Percentiles rank a stretch among this genome's conserved stretches.
Conservation (phyloP, 2,888 invertebrate species). For the Rhyacophila evoluta region DNA sequence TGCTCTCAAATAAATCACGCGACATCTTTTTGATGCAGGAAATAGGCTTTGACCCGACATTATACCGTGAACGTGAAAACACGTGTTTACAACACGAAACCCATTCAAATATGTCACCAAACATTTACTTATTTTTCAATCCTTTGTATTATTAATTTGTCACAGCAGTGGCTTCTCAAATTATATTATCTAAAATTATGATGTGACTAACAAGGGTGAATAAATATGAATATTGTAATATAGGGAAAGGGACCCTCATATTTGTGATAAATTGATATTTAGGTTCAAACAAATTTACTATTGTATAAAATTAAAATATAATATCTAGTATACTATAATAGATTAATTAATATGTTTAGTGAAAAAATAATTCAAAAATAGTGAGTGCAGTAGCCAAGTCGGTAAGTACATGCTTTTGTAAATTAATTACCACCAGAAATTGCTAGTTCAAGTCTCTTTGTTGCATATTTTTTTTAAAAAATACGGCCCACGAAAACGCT, state of each 20-base stretch:
- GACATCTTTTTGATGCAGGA: conserved; percentile 8
- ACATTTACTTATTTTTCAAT: conserved; percentile 13
- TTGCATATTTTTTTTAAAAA: too few species aligned
- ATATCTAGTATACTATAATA: too few species aligned
- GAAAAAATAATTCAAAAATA: too few species aligned
- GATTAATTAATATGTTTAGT: too few species aligned
- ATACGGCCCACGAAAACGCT: too few species aligned
- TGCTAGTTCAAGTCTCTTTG: too few species aligned
- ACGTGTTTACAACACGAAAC: conserved; percentile 12
- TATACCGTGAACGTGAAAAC: conserved; percentile 2
- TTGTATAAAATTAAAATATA: too few species aligned
- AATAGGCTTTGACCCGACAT: neutral
- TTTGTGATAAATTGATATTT: neutral
- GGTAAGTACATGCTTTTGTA: too few species aligned
- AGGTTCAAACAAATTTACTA: too few species aligned
- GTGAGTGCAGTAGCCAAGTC: too few species aligned
- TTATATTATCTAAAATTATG: neutral
- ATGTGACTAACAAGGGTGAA: neutral
- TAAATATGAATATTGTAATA: neutral
- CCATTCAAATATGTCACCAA: conserved; percentile 21
- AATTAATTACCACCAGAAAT: too few species aligned
- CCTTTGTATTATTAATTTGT: conserved; percentile 9
- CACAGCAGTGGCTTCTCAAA: neutral
- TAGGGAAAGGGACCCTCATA: neutral
- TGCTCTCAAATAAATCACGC: conserved; percentile 10